Conservation (phyloP, 2,113 vertebrate species). For the Erythrolamprus reginae region DNA sequence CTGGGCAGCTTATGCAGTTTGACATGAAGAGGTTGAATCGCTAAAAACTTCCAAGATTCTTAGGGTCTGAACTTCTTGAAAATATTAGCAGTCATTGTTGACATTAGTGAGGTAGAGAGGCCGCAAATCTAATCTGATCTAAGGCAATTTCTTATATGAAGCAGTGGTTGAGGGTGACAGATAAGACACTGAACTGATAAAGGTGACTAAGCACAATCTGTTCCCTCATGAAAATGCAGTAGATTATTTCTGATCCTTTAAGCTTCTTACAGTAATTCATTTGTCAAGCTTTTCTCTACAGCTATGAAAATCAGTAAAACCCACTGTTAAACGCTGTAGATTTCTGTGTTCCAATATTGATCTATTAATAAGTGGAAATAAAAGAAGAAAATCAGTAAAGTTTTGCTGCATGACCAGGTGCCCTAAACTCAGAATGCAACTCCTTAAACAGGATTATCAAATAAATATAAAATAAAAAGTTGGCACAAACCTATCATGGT, state of each 20-base stretch:
- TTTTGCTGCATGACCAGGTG: background rate
- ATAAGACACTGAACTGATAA: background rate
- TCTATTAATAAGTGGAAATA: background rate
- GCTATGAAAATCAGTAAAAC: background rate
- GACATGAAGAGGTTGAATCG: background rate
- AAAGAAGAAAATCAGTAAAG: background rate
- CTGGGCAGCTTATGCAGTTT: background rate
- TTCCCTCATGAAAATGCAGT: background rate
- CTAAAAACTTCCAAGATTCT: background rate
- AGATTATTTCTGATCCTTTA: background rate
- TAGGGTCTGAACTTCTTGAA: background rate
- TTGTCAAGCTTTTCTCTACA: background rate
- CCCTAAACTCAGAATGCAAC: background rate
- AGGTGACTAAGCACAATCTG: background rate
- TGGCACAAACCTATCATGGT: slow-evolving; percentile 83
- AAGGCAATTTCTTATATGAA: background rate
- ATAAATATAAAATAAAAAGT: background rate
- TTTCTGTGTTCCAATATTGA: background rate
- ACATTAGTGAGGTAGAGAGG: background rate
- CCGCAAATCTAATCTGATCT: background rate
- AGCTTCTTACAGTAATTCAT: background rate
- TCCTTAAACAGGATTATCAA: background rate
- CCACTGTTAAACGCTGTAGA: background rate
- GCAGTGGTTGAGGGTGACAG: background rate
- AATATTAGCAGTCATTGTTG: background rate